Percentiles rank a stretch among this genome's conserved stretches.
These are phyloP conservation scores for Nesidiocoris tenuis DNA, from an alignment of 2,888 invertebrate genomes.

Conservation along the genomic window DNA sequence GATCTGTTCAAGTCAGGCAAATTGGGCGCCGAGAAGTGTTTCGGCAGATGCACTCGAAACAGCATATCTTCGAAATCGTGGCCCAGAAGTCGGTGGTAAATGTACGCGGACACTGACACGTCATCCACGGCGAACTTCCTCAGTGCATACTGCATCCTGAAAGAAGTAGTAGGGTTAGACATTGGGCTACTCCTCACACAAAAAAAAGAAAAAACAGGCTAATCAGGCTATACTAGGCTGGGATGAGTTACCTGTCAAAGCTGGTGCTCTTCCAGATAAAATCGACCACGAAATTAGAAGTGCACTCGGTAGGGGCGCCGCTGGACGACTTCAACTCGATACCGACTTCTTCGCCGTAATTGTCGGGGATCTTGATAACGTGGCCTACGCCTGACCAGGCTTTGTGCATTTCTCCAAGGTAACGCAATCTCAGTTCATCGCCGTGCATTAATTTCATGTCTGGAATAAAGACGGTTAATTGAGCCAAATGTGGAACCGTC, in stretches of 20 bases:
- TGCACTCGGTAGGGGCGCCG: slow-evolving; percentile 90
- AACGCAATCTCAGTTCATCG: slow-evolving; percentile 90
- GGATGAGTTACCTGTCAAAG: slow-evolving; percentile 92
- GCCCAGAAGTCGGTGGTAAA: slow-evolving; percentile 93
- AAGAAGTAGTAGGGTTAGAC: too few species aligned
- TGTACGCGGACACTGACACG: slow-evolving; percentile 93
- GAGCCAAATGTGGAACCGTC: too few species aligned
- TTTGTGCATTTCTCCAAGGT: slow-evolving; percentile 88
- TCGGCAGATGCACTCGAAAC: slow-evolving; percentile 88
- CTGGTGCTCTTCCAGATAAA: slow-evolving; percentile 99
- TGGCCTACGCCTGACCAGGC: slow-evolving; percentile 98
- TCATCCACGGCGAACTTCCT: slow-evolving; percentile 96
- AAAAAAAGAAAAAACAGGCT: too few species aligned
- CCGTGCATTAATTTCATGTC: slow-evolving; percentile 99
- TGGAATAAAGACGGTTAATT: too few species aligned
- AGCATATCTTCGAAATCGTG: slow-evolving; percentile 92
- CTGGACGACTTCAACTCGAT: slow-evolving; percentile 90
- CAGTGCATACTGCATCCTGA: slow-evolving; percentile 90
- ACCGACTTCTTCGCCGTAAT: slow-evolving; percentile 97
- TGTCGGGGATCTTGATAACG: slow-evolving; percentile 92
- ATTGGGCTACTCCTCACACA: too few species aligned
- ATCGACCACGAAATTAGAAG: slow-evolving; percentile 94
- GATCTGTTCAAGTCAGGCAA: slow-evolving; percentile 96
- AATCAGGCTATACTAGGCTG: too few species aligned
- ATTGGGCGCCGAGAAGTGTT: slow-evolving; percentile 95